Conservation (phyloP, 2,888 invertebrate species). For the Gortyna flavago region DNA sequence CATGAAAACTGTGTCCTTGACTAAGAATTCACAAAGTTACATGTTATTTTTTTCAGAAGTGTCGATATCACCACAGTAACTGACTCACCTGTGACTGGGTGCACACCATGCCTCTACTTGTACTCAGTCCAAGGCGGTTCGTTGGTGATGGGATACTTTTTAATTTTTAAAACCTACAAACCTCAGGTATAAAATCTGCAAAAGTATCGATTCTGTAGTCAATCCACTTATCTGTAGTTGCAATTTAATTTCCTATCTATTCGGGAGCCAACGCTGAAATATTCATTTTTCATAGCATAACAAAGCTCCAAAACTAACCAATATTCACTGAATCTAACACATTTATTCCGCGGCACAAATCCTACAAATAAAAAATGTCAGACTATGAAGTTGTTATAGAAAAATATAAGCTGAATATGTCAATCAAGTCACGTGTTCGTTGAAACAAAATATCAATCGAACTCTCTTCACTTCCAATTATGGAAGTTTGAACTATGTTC, state of each 20-base stretch:
- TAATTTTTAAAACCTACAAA: background rate
- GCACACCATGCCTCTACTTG: background rate
- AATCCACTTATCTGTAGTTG: background rate
- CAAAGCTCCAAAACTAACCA: constrained; percentile 12
- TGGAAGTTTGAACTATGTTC: constrained; percentile 27
- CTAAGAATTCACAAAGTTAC: background rate
- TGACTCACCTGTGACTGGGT: too few relatives aligned
- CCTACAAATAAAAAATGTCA: constrained; percentile 44
- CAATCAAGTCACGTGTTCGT: constrained; percentile 65
- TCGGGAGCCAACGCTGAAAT: constrained; percentile 7
- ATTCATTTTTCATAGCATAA: constrained; percentile 5
- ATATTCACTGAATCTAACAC: constrained; percentile 29
- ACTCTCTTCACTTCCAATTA: constrained; percentile 67
- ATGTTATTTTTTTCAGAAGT: background rate
- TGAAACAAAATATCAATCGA: constrained; percentile 61
- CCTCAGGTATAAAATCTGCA: background rate
- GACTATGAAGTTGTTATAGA: constrained; percentile 43
- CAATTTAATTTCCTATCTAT: background rate
- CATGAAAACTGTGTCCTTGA: background rate
- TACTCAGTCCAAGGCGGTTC: background rate
- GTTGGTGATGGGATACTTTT: background rate
- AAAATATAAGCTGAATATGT: constrained; percentile 62
- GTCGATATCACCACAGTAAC: background rate
- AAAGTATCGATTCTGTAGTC: background rate
- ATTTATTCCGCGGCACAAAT: constrained; percentile 32